Percentiles rank a stretch among this genome's conserved stretches.
Conservation (phyloP, 1,140 invertebrate genomes). For the Piezodorus guildinii region DNA sequence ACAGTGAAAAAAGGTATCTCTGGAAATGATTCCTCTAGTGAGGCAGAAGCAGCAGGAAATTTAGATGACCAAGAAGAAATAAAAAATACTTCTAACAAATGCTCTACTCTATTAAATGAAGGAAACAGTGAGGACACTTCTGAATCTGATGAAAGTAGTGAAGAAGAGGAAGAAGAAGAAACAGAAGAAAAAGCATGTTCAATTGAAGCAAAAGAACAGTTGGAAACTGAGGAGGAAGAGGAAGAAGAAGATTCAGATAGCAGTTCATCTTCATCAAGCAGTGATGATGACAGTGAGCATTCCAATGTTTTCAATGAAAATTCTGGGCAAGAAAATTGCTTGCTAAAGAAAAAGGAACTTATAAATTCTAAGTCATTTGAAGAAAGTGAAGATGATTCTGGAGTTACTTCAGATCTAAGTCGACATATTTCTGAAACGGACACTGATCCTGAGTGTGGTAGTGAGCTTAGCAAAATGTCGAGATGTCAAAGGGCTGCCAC, state of each 20-base stretch:
- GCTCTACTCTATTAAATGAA: slow-evolving; percentile 12
- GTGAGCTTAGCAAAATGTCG: slow-evolving; percentile 42
- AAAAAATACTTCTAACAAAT: slow-evolving; percentile 22
- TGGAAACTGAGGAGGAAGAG: slow-evolving; percentile 18
- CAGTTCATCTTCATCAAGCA: slow-evolving; percentile 19
- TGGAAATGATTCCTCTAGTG: slow-evolving; percentile 20
- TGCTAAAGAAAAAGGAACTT: slow-evolving; percentile 6
- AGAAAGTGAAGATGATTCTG: slow-evolving; percentile 55
- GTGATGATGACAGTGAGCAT: slow-evolving; percentile 23
- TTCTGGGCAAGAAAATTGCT: not conserved
- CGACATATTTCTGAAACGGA: slow-evolving; percentile 54
- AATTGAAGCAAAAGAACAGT: slow-evolving; percentile 18
- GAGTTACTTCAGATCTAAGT: slow-evolving; percentile 57
- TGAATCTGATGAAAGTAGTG: slow-evolving; percentile 10
- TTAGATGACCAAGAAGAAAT: not conserved
- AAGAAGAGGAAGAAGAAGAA: slow-evolving; percentile 17
- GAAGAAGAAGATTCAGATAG: slow-evolving; percentile 16
- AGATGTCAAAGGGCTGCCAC: slow-evolving; percentile 56
- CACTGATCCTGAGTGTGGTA: slow-evolving; percentile 45
- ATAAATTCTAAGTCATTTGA: slow-evolving; percentile 34
- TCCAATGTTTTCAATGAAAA: slow-evolving; percentile 6
- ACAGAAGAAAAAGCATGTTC: slow-evolving; percentile 24
- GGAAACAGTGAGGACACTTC: not conserved
- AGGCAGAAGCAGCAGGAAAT: slow-evolving; percentile 4
- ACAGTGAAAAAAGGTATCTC: slow-evolving; percentile 26